A percentile compares a stretch with the other conserved stretches of the same genome.
Evolutionary conservation across 2,888 invertebrate species (phyloP).

Genomic region (Dolichopus griseipennis): DNA sequence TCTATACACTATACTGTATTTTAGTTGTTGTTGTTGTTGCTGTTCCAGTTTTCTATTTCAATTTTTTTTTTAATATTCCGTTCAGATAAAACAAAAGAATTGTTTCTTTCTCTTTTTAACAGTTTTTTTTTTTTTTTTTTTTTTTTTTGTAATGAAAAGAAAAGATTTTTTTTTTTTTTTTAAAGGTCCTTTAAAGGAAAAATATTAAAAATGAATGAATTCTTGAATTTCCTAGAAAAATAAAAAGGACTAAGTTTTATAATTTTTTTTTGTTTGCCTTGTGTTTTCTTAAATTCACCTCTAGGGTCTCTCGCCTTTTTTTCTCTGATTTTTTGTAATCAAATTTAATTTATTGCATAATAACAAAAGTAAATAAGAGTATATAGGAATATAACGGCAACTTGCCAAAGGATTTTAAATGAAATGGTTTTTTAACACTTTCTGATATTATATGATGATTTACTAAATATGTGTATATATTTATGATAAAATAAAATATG

Average conservation of each 20-base stretch:
- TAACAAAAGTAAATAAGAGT: neutral
- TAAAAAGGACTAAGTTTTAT: too few relatives aligned
- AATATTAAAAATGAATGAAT: too few relatives aligned
- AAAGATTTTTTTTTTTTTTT: neutral
- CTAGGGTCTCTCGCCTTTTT: neutral
- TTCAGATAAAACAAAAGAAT: too few relatives aligned
- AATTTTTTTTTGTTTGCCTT: neutral
- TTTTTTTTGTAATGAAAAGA: neutral
- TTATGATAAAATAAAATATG: too few relatives aligned
- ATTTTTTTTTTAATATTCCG: too few relatives aligned
- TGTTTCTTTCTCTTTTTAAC: too few relatives aligned
- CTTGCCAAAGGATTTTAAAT: neutral
- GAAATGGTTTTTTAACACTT: neutral
- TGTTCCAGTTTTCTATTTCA: too few relatives aligned
- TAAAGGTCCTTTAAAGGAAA: neutral
- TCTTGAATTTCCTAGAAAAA: too few relatives aligned
- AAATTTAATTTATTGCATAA: neutral
- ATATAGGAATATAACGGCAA: neutral
- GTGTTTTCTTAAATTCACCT: neutral
- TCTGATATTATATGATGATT: neutral
- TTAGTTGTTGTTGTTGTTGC: too few relatives aligned
- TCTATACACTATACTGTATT: too few relatives aligned
- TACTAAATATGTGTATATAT: too few relatives aligned
- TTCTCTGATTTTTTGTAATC: neutral
- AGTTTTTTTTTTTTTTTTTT: too few relatives aligned